These are phyloP conservation scores for Amaurobius ferox DNA, from an alignment of 2,888 invertebrate genomes.

Conservation along the genomic window DNA sequence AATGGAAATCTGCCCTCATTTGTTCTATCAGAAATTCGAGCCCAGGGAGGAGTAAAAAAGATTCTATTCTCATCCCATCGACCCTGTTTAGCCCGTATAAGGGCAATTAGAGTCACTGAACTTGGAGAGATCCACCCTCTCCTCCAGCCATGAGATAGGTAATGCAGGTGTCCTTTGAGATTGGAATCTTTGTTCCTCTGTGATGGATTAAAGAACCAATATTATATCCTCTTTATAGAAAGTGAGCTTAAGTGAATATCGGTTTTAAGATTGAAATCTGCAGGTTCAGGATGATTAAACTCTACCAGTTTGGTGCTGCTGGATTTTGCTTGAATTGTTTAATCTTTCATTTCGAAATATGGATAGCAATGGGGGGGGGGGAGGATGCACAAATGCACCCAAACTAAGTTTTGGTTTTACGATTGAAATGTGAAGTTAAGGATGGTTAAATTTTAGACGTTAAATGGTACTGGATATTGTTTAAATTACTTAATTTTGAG, in stretches of 20 bases:
- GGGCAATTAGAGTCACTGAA: constrained; percentile 62
- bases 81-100: constrained; percentile 46
- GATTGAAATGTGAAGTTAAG: too few species aligned
- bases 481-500: too few species aligned
- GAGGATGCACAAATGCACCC: too few species aligned
- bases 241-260: background rate
- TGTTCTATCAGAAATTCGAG: background rate
- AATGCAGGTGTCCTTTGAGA: constrained; percentile 2
- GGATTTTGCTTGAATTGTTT: too few species aligned
- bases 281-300: too few species aligned
- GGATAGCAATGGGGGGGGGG: too few species aligned
- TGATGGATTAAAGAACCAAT: background rate
- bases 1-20: background rate
- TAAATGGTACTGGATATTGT: too few species aligned
- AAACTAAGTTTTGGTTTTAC: background rate
- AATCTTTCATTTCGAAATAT: too few species aligned
- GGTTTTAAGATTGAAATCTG: background rate
- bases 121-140: constrained; percentile 53
- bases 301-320: too few species aligned
- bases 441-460: too few species aligned
- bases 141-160: constrained; percentile 7
- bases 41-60: background rate
- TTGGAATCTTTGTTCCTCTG: constrained; percentile 1
- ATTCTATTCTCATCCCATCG: constrained; percentile 29
- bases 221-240: background rate